Evolutionary conservation across 2,888 invertebrate species (phyloP).

Genomic region (Drosophila histrio): DNA sequence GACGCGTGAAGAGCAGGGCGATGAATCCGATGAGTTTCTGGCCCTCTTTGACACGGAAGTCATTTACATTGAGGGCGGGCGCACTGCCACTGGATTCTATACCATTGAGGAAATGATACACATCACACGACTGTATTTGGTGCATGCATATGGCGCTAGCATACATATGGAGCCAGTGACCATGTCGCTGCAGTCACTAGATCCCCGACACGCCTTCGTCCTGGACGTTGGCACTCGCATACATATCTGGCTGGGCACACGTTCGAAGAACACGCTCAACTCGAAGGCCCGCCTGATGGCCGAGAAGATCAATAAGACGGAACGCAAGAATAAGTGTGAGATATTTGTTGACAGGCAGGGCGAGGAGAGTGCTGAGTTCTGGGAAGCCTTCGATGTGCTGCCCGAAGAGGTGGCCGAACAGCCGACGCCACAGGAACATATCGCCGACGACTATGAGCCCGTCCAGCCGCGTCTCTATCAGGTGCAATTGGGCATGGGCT

Average conservation of each 20-base stretch:
- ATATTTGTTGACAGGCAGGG: constrained; percentile 93
- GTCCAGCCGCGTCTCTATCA: constrained; percentile 92
- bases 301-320: constrained; percentile 99
- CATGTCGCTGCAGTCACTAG: constrained; percentile 89
- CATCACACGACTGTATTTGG: constrained; percentile 92
- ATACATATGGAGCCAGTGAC: constrained; percentile 95
- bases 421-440: constrained; percentile 83
- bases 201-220: constrained; percentile 96
- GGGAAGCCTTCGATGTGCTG: constrained; percentile 88
- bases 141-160: constrained; percentile 93
- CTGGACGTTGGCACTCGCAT: constrained; percentile 94
- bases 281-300: constrained; percentile 92
- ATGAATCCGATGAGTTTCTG: constrained; percentile 98
- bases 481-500: constrained; percentile 99
- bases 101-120: constrained; percentile 96
- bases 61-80: constrained; percentile 98
- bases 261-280: constrained; percentile 93
- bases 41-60: constrained; percentile 95
- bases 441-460: constrained; percentile 75
- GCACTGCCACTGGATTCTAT: constrained; percentile 97
- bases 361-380: constrained; percentile 93
- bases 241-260: constrained; percentile 93
- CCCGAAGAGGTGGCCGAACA: constrained; percentile 82
- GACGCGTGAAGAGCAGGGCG: constrained; percentile 96
- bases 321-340: constrained; percentile 97